Percentiles rank a stretch among this genome's conserved stretches.
Conservation (phyloP, 1,140 invertebrate genomes). For the Drosophila bipectinata region DNA sequence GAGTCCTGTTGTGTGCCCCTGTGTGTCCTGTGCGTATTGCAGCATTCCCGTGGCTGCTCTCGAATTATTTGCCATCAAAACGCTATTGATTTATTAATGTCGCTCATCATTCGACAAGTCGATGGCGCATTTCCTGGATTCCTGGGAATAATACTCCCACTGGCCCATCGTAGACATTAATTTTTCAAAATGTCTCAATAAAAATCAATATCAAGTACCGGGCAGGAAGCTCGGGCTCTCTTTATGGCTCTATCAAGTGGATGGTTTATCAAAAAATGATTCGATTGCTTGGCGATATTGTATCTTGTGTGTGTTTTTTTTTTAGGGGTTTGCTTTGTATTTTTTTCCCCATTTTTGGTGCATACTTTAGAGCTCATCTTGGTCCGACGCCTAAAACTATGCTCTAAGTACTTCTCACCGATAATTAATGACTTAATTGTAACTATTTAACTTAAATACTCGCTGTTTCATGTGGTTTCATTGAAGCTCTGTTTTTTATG, state of each 20-base stretch:
- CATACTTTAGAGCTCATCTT: slow-evolving; percentile 35
- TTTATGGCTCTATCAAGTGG: slow-evolving; percentile 62
- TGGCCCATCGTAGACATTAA: slow-evolving; percentile 45
- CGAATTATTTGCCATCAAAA: slow-evolving; percentile 73
- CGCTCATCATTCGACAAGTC: slow-evolving; percentile 55
- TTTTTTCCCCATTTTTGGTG: slow-evolving; percentile 18
- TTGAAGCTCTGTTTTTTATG: neutral
- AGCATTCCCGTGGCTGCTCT: slow-evolving; percentile 37
- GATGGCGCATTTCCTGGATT: slow-evolving; percentile 7
- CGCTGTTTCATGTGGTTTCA: slow-evolving; percentile 8
- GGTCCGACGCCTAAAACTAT: slow-evolving; percentile 22
- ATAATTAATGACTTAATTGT: slow-evolving; percentile 53
- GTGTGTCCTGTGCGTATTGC: slow-evolving; percentile 36
- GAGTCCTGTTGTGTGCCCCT: neutral
- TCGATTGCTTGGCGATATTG: slow-evolving; percentile 3
- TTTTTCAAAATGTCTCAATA: slow-evolving; percentile 75
- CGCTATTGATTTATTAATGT: slow-evolving; percentile 74
- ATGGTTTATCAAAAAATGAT: slow-evolving; percentile 8
- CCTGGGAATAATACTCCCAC: neutral
- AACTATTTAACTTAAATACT: slow-evolving; percentile 33
- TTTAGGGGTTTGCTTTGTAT: no score
- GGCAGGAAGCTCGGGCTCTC: neutral
- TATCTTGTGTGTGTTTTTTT: no score
- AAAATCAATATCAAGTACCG: slow-evolving; percentile 62
- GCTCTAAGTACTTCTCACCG: slow-evolving; percentile 18